These are phyloP conservation scores for Muraenolepis orangiensis DNA, from an alignment of 2,797 vertebrate species.

Conservation along the genomic window DNA sequence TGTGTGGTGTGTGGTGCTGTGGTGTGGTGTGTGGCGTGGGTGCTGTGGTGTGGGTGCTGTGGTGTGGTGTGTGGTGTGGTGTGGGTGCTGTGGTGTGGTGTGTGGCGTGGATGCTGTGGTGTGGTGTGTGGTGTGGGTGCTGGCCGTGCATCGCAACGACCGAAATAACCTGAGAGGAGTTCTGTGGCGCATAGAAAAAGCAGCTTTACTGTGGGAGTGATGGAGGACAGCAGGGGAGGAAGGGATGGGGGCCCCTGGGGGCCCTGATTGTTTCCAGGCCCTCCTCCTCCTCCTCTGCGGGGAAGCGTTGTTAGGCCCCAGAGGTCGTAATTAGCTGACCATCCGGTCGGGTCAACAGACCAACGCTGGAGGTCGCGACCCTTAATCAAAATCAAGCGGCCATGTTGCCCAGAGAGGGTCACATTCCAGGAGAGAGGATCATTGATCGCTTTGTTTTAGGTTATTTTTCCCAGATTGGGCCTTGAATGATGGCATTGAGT, in stretches of 20 bases:
- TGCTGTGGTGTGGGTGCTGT: too few relatives aligned
- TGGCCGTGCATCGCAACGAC: too few relatives aligned
- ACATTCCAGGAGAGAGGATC: background rate
- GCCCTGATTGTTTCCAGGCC: constrained; percentile 54
- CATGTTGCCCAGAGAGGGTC: background rate
- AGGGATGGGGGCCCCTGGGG: constrained; percentile 33
- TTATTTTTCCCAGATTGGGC: too few relatives aligned
- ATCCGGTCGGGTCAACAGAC: constrained; percentile 14
- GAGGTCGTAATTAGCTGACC: constrained; percentile 52
- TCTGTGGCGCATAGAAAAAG: background rate
- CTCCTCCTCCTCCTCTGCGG: constrained; percentile 42
- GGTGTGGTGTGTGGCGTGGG: too few relatives aligned
- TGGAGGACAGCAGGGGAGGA: background rate
- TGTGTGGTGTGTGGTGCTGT: too few relatives aligned
- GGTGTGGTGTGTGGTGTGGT: too few relatives aligned
- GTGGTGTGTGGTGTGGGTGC: too few relatives aligned
- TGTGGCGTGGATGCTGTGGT: too few relatives aligned
- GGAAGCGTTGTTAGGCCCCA: constrained; percentile 48
- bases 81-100: too few relatives aligned
- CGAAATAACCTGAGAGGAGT: too few relatives aligned
- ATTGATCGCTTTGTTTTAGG: constrained; percentile 6
- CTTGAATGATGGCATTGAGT: background rate
- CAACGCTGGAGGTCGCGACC: constrained; percentile 12
- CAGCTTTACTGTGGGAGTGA: constrained; percentile 1
- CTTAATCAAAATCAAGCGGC: constrained; percentile 28